Evolutionary conservation across 2,797 vertebrate species (phyloP), one percentile per base, ranked within the genome.

Genomic region (Eremophila alpestris): DNA sequence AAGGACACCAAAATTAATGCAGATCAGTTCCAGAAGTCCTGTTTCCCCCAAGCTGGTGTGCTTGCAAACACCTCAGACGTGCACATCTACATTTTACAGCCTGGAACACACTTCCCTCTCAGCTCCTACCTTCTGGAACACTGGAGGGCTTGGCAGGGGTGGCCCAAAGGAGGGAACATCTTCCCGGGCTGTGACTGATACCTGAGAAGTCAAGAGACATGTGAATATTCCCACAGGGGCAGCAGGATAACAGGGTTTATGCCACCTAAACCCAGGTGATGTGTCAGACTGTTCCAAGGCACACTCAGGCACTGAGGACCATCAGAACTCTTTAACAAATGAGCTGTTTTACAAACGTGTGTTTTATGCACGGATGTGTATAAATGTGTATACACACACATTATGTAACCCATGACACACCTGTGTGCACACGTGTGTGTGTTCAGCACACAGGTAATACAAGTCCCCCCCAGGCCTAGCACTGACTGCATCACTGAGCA

Each of bases 141-240:
- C 97, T 0, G 99, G 98, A 0, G 99, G 99, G 96, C 98, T 99
- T 0, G 99, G 99, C 70, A 99, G 98, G 9, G 98, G 98, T 0
- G 99, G 99, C 16, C 99, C 99, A 8, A 99, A 99, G 8, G 98
- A 95, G 17, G 99, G 99, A 2, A 99, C 99, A 0, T 99, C 99
- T 96, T 99, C 99, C 75, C 99, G 97, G 1, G 99, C 99, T 0
- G 99, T 99, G 86, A 99, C 99, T 2, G 99, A 99, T 54, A 99
- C 99, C 99, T 99, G 97, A 38, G 38, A 48, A 82, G 84, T 43
- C 59, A 32, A 69, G 34, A 45, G 54, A 45, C 27, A 9, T 0
- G 0, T 52, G 38, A 38, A 38, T 17, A 63, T 5, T 43, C 2
- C 46, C 5, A 1, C 0, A 15, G 18, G 7, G 2, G 38, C 70